phyloP scores from a whole-genome alignment of 1,140 invertebrate genomes.

The Whitmania pigra region DNA sequence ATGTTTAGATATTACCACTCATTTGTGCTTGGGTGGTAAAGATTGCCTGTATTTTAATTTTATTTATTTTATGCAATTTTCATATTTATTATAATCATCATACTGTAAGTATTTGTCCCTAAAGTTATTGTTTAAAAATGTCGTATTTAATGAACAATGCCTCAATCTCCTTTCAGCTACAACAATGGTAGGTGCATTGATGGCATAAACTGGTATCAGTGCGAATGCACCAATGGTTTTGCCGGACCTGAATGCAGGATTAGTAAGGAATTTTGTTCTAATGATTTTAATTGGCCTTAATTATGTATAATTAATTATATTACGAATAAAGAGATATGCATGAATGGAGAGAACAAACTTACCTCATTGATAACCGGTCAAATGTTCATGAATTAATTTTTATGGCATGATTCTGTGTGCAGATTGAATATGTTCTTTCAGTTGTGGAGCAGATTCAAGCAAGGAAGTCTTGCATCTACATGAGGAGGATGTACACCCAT shows the following conservation, averaged over 20 bases:
- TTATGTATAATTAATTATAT: no score
- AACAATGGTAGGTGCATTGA: slow-evolving; percentile 50
- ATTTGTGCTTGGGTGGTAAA: no score
- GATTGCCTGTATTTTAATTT: background rate
- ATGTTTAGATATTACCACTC: no score
- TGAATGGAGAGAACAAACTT: no score
- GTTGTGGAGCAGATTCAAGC: slow-evolving; percentile 33
- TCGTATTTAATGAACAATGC: no score
- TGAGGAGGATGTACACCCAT: slow-evolving; percentile 48
- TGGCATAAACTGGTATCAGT: slow-evolving; percentile 59
- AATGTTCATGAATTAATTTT: no score
- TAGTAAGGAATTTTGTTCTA: slow-evolving; percentile 32
- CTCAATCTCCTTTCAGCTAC: slow-evolving; percentile 30
- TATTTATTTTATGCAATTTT: background rate
- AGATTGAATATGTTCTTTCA: background rate
- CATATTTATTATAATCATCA: background rate
- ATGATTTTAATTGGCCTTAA: no score
- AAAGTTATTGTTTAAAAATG: no score
- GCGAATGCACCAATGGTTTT: slow-evolving; percentile 62
- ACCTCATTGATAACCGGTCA: no score
- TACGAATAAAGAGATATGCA: no score
- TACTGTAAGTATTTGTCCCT: no score
- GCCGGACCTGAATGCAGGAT: slow-evolving; percentile 46
- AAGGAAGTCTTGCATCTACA: slow-evolving; percentile 46
- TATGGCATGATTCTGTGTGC: no score